Evolutionary conservation across 2,888 invertebrate genomes (phyloP).

Genomic region (Tupiocoris notatus): DNA sequence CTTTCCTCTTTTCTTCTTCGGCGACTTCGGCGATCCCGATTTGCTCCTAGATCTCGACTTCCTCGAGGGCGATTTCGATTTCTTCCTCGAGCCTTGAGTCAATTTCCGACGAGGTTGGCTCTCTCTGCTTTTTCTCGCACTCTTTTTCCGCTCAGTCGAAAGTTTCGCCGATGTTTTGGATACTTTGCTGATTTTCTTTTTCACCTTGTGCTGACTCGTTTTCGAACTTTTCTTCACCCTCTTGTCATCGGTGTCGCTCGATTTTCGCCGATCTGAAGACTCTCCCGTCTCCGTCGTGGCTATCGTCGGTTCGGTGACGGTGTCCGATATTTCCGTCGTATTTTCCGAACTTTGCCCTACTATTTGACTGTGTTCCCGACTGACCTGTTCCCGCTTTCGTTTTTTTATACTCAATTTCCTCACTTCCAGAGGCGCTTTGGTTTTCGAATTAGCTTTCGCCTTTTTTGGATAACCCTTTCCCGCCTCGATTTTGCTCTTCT

Average conservation of each 20-base stretch:
- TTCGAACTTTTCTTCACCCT: too few relatives aligned
- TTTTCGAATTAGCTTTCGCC: slow-evolving; percentile 40
- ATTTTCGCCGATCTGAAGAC: too few relatives aligned
- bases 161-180: too few relatives aligned
- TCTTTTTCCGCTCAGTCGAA: not conserved
- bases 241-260: too few relatives aligned
- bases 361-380: not conserved
- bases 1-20: not conserved
- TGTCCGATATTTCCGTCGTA: not conserved
- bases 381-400: not conserved
- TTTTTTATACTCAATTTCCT: not conserved
- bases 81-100: too few relatives aligned
- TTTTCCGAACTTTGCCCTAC: not conserved
- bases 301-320: not conserved
- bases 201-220: not conserved
- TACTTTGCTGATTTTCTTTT: not conserved
- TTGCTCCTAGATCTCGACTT: not conserved
- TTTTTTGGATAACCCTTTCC: too few relatives aligned
- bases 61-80: not conserved
- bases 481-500: not conserved
- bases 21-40: too few relatives aligned
- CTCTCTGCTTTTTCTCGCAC: not conserved
- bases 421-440: too few relatives aligned
- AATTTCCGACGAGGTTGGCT: too few relatives aligned
- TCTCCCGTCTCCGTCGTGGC: not conserved